Percentiles rank a stretch among this genome's conserved stretches.
These are phyloP conservation scores for Neosalanx taihuensis DNA, from an alignment of 2,797 vertebrate species.

Conservation along the genomic window DNA sequence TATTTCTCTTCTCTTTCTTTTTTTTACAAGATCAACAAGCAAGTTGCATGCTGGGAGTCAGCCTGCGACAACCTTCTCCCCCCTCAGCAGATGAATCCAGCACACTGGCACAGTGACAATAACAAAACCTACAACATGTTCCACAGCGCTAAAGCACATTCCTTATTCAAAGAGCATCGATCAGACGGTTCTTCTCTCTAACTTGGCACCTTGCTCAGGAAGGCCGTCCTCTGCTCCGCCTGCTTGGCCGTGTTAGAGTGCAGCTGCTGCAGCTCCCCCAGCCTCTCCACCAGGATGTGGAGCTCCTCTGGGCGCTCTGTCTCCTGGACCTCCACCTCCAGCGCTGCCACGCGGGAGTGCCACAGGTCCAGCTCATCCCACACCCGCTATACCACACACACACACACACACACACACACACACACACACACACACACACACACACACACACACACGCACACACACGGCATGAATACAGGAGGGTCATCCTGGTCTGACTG, in stretches of 20 bases:
- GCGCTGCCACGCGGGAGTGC: constrained; percentile 80
- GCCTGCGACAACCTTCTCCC: not conserved
- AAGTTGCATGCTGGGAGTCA: constrained; percentile 5
- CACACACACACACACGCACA: constrained; percentile 1
- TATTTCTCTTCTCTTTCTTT: no score
- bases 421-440: constrained; percentile 1
- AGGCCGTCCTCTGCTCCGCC: constrained; percentile 82
- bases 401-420: not conserved
- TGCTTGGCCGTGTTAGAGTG: constrained; percentile 81
- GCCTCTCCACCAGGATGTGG: constrained; percentile 76
- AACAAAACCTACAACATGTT: no score
- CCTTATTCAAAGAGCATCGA: no score
- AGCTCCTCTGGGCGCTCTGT: constrained; percentile 77
- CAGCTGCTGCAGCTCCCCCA: constrained; percentile 78
- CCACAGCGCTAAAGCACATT: no score
- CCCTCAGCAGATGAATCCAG: no score
- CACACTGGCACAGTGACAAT: no score
- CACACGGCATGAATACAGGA: not conserved
- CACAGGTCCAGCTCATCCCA: constrained; percentile 89
- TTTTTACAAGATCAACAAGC: no score
- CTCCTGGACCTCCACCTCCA: constrained; percentile 88
- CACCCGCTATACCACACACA: constrained; percentile 69
- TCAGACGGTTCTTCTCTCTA: no score
- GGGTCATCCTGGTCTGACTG: no score
- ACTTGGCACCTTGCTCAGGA: constrained; percentile 84